A percentile compares a stretch with the other conserved stretches of the same genome.
phyloP scores from a whole-genome alignment of 2,113 vertebrate species.

The Chloebia gouldiae region DNA sequence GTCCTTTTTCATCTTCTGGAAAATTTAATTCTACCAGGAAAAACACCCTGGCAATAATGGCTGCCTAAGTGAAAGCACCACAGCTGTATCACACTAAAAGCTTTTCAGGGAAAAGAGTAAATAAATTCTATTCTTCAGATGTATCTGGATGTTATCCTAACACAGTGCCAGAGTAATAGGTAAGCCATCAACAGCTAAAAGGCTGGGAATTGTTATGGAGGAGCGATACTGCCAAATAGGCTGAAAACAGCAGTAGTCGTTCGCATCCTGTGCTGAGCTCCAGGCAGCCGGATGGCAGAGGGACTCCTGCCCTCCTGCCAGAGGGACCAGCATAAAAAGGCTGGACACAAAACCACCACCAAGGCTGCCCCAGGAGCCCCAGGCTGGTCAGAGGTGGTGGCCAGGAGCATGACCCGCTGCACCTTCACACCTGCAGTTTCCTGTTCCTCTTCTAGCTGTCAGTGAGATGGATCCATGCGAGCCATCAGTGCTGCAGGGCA shows the following conservation, averaged over 20 bases:
- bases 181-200: constrained; percentile 63
- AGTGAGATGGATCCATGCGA: accelerated
- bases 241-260: constrained; percentile 1
- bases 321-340: too few species aligned
- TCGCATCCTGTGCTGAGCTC: neutral
- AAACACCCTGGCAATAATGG: constrained; percentile 17
- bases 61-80: constrained; percentile 20
- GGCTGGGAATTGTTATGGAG: constrained; percentile 52
- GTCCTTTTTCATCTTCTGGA: constrained; percentile 38
- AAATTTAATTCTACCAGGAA: constrained; percentile 58
- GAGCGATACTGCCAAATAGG: constrained; percentile 36
- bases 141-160: constrained; percentile 62
- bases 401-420: neutral
- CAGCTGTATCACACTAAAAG: constrained; percentile 68
- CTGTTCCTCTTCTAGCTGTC: accelerated
- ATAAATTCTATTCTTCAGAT: constrained; percentile 65
- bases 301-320: neutral
- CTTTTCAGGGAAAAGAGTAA: constrained; percentile 69
- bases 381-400: neutral
- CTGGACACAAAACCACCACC: neutral
- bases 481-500: accelerated
- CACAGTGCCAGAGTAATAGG: constrained; percentile 42
- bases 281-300: neutral
- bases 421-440: accelerated
- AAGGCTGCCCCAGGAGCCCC: neutral